Base-by-base conservation (phyloP, 2,113 vertebrate species). In the Myrmophylax atrothorax region DNA sequence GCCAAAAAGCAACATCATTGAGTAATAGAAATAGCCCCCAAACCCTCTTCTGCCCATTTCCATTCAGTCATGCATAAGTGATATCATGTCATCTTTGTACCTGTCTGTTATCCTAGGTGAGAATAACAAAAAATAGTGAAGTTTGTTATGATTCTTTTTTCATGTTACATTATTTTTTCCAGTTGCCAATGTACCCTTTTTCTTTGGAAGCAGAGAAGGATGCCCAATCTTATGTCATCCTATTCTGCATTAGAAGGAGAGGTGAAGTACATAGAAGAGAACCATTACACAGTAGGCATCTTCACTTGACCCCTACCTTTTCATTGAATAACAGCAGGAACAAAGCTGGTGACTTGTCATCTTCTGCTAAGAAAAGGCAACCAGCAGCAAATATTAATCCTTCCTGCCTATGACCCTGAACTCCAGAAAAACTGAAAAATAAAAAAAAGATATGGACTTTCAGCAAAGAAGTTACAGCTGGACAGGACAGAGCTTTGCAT, bases 321-420 rank as follows among this genome's bases (percentile, higher is more conserved):
- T 35, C 59, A 38, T 33, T 53, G 40, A 16, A 80, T 37, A 89
- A 33, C 22, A 82, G 25, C 17, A 72, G 40, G 24, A 87, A 33
- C 18, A 87, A 81, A 85, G 10, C 16, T 52, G 26, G 35, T 4
- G 7, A 52, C 14, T 23, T 64, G 24, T 84, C 25, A 52, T 31
- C n/a, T 69, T 91, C 29, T 22, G 9, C 8, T 6, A 67, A 59
- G 42, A 42, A 67, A 35, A 58, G 10, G 33, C 19, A 88, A 60
- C 6, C 7, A 66, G 2, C 18, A 78, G 20, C 5, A 60, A 84
- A 53, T 46, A 25, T 24, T 59, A 5, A 53, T 91, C 25, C 11
- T 50, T 38, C 6, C 5, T 12, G 1, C 1, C 2, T 55, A 26
- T 18, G 25, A 40, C 16, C 5, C 8, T 29, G 15, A 55, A n/a